Percentiles rank a stretch among this genome's conserved stretches.
Evolutionary conservation across 2,113 vertebrate genomes (phyloP).

Genomic region (Mungos mungo): DNA sequence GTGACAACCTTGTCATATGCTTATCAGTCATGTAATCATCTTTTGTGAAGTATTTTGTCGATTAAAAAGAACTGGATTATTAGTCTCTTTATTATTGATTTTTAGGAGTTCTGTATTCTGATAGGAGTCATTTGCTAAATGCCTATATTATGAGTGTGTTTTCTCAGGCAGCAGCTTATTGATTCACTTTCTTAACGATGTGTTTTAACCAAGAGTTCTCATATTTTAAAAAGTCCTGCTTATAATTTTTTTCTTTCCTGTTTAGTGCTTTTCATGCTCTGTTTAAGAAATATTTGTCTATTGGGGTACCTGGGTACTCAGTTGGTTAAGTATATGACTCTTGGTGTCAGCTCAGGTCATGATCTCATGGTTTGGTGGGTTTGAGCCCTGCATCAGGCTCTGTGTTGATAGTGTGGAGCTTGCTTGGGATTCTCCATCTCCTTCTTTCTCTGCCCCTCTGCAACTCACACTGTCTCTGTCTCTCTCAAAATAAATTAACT

Average conservation of each 20-base stretch:
- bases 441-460: too few relatives aligned
- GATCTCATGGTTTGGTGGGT: too few relatives aligned
- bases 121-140: not conserved
- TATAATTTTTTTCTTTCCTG: not conserved
- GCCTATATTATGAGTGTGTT: not conserved
- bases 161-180: not conserved
- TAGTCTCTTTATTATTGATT: not conserved
- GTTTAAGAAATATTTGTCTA: not conserved
- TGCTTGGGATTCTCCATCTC: too few relatives aligned
- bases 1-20: not conserved
- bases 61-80: not conserved
- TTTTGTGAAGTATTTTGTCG: not conserved
- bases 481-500: too few relatives aligned
- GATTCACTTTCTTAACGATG: not conserved
- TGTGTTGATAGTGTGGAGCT: too few relatives aligned
- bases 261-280: not conserved
- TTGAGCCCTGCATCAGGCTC: too few relatives aligned
- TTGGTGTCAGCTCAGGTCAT: too few relatives aligned
- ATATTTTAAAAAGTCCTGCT: not conserved
- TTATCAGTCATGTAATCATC: not conserved
- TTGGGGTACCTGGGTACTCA: too few relatives aligned
- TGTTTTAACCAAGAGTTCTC: not conserved
- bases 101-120: not conserved
- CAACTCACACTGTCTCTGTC: too few relatives aligned
- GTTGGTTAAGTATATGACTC: too few relatives aligned